A percentile compares a stretch with the other conserved stretches of the same genome.
phyloP scores from a whole-genome alignment of 2,797 vertebrate genomes.

The Manis pentadactyla region DNA sequence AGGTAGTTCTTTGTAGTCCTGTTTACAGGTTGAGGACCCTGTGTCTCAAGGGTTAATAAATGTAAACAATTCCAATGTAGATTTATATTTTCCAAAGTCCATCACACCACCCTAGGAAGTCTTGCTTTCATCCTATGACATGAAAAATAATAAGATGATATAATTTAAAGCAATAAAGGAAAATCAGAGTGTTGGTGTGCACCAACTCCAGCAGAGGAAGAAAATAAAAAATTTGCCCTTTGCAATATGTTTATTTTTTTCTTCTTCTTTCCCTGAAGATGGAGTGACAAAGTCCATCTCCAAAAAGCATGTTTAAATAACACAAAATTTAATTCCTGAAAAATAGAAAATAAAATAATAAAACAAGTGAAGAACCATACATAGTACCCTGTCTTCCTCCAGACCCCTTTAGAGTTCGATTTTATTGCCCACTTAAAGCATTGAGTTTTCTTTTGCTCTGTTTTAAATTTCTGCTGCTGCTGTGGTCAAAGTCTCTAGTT shows the following conservation, averaged over 20 bases:
- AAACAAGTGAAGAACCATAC: neutral
- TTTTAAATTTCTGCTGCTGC: slow-evolving; percentile 23
- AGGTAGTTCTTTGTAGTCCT: neutral
- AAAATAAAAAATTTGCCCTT: neutral
- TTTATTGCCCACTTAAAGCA: neutral
- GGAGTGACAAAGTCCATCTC: neutral
- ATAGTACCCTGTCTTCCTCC: accelerated
- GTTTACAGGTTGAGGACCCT: neutral
- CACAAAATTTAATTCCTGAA: neutral
- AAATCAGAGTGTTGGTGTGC: neutral
- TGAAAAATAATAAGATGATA: neutral
- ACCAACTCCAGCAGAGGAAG: neutral
- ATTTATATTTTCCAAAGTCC: neutral
- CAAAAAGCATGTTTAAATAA: neutral
- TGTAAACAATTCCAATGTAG: neutral
- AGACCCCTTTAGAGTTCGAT: neutral
- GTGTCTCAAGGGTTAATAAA: neutral
- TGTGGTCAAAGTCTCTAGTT: neutral
- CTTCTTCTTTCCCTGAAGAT: neutral
- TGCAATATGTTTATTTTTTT: neutral
- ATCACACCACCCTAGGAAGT: neutral
- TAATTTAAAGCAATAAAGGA: neutral
- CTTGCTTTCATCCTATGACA: neutral
- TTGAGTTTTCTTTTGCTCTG: neutral
- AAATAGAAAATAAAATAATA: neutral